These are phyloP conservation scores for Carassius gibelio DNA, from an alignment of 2,113 vertebrate genomes.

Conservation along the genomic window DNA sequence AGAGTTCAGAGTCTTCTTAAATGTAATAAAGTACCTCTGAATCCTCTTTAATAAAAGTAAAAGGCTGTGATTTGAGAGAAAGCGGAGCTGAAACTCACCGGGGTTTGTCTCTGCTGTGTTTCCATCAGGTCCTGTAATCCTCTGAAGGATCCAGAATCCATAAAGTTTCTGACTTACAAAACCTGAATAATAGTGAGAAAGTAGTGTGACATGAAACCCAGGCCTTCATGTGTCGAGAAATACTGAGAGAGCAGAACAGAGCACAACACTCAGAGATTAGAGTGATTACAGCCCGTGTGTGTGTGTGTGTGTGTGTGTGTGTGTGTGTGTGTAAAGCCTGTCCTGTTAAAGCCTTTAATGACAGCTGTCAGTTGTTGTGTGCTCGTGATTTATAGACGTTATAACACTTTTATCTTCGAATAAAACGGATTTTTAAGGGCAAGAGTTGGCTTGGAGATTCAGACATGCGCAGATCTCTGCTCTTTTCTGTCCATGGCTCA, in stretches of 20 bases:
- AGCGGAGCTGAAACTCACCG: slow-evolving; percentile 3
- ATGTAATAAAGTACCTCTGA: neutral
- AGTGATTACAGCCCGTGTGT: slow-evolving; percentile 16
- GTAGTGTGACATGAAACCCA: neutral
- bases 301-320: slow-evolving; percentile 9
- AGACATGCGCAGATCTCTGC: neutral
- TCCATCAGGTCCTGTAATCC: neutral
- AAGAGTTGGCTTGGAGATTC: neutral
- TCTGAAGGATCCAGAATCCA: neutral
- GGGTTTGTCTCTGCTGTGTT: neutral
- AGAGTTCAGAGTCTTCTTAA: neutral
- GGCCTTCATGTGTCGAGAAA: neutral
- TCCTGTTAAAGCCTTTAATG: slow-evolving; percentile 11
- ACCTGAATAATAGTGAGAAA: neutral
- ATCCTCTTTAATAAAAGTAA: neutral
- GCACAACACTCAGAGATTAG: slow-evolving; percentile 7
- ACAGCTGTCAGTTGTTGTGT: slow-evolving; percentile 20
- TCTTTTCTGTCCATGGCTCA: neutral
- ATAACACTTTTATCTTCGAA: neutral
- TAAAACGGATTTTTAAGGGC: neutral
- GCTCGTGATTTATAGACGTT: neutral
- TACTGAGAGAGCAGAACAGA: slow-evolving; percentile 9
- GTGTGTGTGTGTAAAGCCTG: neutral
- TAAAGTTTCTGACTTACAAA: neutral
- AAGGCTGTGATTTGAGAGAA: neutral